Percentiles rank a stretch among this genome's conserved stretches.
Evolutionary conservation across 2,113 vertebrate species (phyloP).

Genomic region (Forbesichthys agassizii): DNA sequence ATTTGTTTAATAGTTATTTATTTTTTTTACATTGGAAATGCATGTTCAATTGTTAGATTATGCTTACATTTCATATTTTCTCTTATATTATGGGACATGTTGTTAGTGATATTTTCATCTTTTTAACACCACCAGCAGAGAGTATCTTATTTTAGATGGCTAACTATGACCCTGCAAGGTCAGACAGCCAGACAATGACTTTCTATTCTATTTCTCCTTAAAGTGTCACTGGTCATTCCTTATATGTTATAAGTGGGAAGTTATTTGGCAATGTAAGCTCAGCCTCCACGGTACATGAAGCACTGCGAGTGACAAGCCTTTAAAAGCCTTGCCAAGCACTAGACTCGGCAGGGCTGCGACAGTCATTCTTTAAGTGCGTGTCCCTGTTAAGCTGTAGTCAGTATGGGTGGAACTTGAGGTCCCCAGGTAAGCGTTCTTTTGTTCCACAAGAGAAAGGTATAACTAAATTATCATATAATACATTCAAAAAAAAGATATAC

Average conservation of each 20-base stretch:
- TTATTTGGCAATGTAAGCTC: conserved; percentile 42
- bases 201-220: conserved; percentile 13
- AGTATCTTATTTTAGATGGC: too few relatives aligned
- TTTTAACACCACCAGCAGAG: too few relatives aligned
- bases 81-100: too few relatives aligned
- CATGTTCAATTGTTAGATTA: too few relatives aligned
- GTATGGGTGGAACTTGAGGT: conserved; percentile 40
- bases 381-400: conserved; percentile 62
- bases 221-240: conserved; percentile 16
- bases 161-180: too few relatives aligned
- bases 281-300: conserved; percentile 20
- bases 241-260: conserved; percentile 52
- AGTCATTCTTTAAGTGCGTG: conserved; percentile 36
- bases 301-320: conserved; percentile 31
- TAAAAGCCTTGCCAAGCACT: conserved; percentile 44
- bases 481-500: too few relatives aligned
- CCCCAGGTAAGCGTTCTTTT: neutral
- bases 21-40: too few relatives aligned
- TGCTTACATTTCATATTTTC: too few relatives aligned
- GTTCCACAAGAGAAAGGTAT: neutral
- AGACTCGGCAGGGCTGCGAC: conserved; percentile 16
- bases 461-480: neutral
- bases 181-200: neutral
- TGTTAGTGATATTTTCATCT: too few relatives aligned
- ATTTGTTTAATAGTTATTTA: too few relatives aligned